Conservation (phyloP, 2,888 invertebrate genomes). For the Atrina japonica region DNA sequence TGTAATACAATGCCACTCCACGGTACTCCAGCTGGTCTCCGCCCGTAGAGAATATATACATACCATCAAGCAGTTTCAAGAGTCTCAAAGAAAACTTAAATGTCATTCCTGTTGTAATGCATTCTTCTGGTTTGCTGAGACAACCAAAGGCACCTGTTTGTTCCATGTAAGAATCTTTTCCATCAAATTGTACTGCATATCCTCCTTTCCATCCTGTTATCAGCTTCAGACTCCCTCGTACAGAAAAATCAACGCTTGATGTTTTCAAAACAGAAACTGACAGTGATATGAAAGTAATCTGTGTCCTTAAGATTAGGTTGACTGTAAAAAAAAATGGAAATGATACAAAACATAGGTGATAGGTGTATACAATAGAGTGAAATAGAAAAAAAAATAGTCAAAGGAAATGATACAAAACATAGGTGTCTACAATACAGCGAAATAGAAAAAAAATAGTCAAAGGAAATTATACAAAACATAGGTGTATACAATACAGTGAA, state of each 20-base stretch:
- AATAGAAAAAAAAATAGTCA: too few relatives aligned
- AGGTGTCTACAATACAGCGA: too few relatives aligned
- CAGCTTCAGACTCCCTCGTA: constrained; percentile 3
- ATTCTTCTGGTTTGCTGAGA: constrained; percentile 51
- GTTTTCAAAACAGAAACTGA: background rate
- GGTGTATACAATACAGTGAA: too few relatives aligned
- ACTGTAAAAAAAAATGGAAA: constrained; percentile 30
- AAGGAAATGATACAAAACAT: too few relatives aligned
- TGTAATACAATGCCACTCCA: constrained; percentile 55
- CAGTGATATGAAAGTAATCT: constrained; percentile 24
- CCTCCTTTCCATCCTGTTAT: constrained; percentile 37
- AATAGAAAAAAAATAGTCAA: too few relatives aligned
- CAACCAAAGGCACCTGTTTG: constrained; percentile 34
- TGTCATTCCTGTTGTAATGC: constrained; percentile 48
- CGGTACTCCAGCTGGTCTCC: constrained; percentile 42
- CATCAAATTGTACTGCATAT: constrained; percentile 29
- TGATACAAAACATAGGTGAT: too few relatives aligned
- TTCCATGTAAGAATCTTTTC: constrained; percentile 9
- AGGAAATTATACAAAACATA: too few relatives aligned
- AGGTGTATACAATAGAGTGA: too few relatives aligned
- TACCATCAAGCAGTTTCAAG: constrained; percentile 45
- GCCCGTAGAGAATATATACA: constrained; percentile 52
- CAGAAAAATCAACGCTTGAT: constrained; percentile 8
- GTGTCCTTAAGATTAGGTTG: constrained; percentile 6
- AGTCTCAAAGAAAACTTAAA: constrained; percentile 50